Evolutionary conservation across 2,113 vertebrate species (phyloP), one percentile per base, ranked within the genome.

Genomic region (Dicentrarchus labrax): DNA sequence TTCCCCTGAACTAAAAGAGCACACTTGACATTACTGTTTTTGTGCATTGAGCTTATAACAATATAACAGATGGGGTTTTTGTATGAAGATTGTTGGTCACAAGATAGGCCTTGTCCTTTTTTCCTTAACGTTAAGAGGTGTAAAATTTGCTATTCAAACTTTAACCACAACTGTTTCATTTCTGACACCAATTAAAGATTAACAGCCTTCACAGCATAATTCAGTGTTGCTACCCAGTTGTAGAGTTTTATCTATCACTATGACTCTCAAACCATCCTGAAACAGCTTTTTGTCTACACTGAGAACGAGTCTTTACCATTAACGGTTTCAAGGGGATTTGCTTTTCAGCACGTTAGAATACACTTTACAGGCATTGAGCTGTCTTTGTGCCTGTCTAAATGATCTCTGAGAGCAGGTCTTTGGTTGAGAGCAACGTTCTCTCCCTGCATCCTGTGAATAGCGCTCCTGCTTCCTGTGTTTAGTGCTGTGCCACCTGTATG

Each of bases 401-500:
- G 62, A 88, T 89, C 78, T 82, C 67, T 54, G 36, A 82, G 78
- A 83, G 84, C 69, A 61, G 65, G 67, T 78, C 84, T 83, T 83
- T 24, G 65, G 65, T 12, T 47, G 60, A 77, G 57, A 86, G n/a
- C 50, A 53, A 38, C 8, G n/a, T 81, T 82, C 64, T 74, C 62
- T 76, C 41, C 38, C n/a, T 43, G 65, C 19, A 9, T 30, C 22
- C 38, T 78, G 30, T 90, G 56, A 88, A 86, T 57, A 72, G 82
- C 57, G 4, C 56, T 65, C 68, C 41, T 39, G 73, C 84, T 84
- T 89, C 84, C 82, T 91, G 82, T 88, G 71, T 30, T 84, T 80
- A 64, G 39, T 24, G 39, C 80, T 67, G 53, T 76, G 85, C 83
- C 93, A 92, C 93, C 92, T 93, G 88, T 92, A 91, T 70, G 64